These are phyloP conservation scores for Bombus haemorrhoidalis DNA, from an alignment of 1,140 invertebrate species.

Conservation along the genomic window DNA sequence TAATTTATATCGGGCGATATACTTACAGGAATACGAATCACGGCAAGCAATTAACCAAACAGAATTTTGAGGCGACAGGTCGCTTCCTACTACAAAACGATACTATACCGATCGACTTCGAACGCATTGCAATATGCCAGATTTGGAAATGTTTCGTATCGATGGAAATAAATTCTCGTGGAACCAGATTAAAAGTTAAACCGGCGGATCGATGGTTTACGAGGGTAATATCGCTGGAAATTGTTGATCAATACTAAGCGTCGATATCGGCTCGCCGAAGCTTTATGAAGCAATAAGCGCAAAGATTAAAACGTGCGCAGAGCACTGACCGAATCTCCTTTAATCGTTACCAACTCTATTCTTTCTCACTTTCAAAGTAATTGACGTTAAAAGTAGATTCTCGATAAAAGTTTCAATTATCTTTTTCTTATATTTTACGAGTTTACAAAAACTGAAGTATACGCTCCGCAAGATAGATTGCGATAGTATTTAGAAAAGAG, in stretches of 20 bases:
- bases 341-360: not conserved
- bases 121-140: not conserved
- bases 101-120: too few relatives aligned
- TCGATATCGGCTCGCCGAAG: conserved; percentile 6
- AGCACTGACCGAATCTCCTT: not conserved
- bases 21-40: not conserved
- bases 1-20: conserved; percentile 16
- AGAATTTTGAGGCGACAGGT: not conserved
- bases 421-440: not conserved
- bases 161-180: conserved; percentile 21
- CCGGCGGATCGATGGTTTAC: conserved; percentile 30
- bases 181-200: conserved; percentile 34
- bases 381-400: not conserved
- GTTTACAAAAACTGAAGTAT: not conserved
- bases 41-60: not conserved
- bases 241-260: conserved; percentile 31
- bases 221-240: conserved; percentile 34
- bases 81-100: too few relatives aligned
- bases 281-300: conserved; percentile 47
- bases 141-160: not conserved
- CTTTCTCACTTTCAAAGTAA: not conserved
- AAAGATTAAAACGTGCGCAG: conserved; percentile 34
- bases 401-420: not conserved
- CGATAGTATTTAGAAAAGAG: not conserved
- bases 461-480: too few relatives aligned